Conservation (phyloP, 2,113 vertebrate genomes). For the Oreotrochilus melanogaster region DNA sequence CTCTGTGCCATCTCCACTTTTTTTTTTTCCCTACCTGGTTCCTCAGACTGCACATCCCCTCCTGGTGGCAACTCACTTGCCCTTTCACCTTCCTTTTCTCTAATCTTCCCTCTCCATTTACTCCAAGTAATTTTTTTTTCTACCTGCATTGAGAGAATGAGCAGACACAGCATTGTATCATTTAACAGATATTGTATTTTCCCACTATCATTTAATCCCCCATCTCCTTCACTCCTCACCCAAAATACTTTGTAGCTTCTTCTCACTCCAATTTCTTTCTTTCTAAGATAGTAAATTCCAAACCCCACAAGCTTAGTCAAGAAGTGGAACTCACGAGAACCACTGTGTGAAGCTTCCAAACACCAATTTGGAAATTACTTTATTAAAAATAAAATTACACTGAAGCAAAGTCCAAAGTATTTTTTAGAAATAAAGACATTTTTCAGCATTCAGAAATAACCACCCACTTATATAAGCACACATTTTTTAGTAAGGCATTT, state of each 20-base stretch:
- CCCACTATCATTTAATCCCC: not conserved
- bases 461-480: not conserved
- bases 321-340: not conserved
- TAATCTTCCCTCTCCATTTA: not conserved
- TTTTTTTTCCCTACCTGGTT: not conserved
- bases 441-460: slow-evolving; percentile 2
- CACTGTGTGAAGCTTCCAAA: not conserved
- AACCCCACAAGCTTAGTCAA: not conserved
- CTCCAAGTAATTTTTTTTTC: not conserved
- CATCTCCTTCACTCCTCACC: not conserved
- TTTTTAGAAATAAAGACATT: slow-evolving; percentile 27
- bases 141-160: not conserved
- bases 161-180: not conserved
- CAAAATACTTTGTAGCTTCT: not conserved
- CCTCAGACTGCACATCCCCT: not conserved
- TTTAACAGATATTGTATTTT: not conserved
- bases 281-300: not conserved
- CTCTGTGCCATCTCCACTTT: fast-evolving
- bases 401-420: not conserved
- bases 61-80: not conserved
- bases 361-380: slow-evolving; percentile 4
- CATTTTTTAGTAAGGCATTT: slow-evolving; percentile 18
- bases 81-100: not conserved
- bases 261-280: not conserved
- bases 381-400: slow-evolving; percentile 63